Conservation (phyloP, 2,113 vertebrate genomes). For the Thalassarche chlororhynchos region DNA sequence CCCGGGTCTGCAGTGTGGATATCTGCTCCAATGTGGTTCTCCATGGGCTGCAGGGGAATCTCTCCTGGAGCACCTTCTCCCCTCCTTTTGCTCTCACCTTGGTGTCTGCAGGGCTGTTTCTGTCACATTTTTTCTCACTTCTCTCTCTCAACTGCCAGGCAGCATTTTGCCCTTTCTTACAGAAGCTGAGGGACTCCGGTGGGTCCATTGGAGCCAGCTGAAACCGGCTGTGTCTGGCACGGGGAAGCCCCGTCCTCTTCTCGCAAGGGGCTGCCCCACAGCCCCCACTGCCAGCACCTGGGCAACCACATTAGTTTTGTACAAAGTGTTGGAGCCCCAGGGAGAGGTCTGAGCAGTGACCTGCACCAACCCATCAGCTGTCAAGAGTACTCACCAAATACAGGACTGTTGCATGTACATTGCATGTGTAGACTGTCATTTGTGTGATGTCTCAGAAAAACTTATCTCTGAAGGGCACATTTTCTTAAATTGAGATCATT, state of each 20-base stretch:
- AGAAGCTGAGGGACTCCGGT: no score
- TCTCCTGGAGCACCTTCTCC: not conserved
- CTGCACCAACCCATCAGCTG: not conserved
- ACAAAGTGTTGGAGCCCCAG: not conserved
- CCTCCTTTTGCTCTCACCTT: not conserved
- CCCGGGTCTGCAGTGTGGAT: not conserved
- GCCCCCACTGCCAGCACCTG: not conserved
- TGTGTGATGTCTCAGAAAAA: not conserved
- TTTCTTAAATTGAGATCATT: not conserved
- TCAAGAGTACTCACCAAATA: not conserved
- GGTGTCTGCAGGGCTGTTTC: not conserved
- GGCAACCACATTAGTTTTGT: not conserved
- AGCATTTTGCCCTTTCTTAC: not conserved
- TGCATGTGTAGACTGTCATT: not conserved
- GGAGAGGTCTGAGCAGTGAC: not conserved
- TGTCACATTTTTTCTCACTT: not conserved
- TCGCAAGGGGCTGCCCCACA: not conserved
- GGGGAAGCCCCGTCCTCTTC: not conserved
- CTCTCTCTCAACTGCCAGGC: not conserved
- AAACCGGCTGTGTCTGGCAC: rapidly evolving
- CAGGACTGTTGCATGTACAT: not conserved
- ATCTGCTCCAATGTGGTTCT: not conserved
- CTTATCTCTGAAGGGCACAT: not conserved
- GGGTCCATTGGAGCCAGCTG: no score
- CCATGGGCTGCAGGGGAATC: not conserved